Base-by-base conservation (phyloP, 1,140 invertebrate genomes). In the Radopholus similis region DNA sequence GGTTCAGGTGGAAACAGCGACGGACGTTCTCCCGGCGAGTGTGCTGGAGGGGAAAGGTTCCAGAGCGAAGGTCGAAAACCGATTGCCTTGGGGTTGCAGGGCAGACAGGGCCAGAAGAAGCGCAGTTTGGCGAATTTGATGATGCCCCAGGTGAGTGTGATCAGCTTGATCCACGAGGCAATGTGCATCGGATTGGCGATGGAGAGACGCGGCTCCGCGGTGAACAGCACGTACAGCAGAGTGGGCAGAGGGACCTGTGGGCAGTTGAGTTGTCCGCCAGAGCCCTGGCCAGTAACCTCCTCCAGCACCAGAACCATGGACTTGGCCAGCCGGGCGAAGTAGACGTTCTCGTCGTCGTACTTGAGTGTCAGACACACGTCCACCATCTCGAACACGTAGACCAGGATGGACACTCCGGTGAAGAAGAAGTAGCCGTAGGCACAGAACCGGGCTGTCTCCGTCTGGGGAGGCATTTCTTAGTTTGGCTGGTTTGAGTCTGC, bases 361-460 rank as follows among this genome's bases (percentile, higher is more conserved):
- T 81, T 81, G 28, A 81, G 56, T 11, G 80, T 81, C 23, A 76
- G 53, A 44, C 80, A 81, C 13, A 81, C 78, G 59, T 81, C 79
- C 26, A 74, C 67, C 74, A 80, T 80, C 57, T 80, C 77, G 32
- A 82, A 77, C 21, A 82, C 59, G 60, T 81, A 81, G 11, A 82
- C 80, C 15, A 81, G 64, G 21, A 80, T 57, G 40, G 70, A 74
- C 37, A 80, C 68, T 26, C 75, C 80, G 2, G 79, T 81, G 56
- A 81, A 81, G 64, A 81, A 81, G 38, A 81, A 81, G 55, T 81
- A 81, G 11, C 78, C 78, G 57, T 78, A 75, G 6, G 78, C 78
- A 37, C 81, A 82, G 47, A 72, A 68, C 4, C 63, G 56, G 9
- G 78, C 78, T 1, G 49, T 66, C 28, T 82, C 66, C 44, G 72